Conservation (phyloP, 2,888 invertebrate species). For the Pseudococcus viburni region DNA sequence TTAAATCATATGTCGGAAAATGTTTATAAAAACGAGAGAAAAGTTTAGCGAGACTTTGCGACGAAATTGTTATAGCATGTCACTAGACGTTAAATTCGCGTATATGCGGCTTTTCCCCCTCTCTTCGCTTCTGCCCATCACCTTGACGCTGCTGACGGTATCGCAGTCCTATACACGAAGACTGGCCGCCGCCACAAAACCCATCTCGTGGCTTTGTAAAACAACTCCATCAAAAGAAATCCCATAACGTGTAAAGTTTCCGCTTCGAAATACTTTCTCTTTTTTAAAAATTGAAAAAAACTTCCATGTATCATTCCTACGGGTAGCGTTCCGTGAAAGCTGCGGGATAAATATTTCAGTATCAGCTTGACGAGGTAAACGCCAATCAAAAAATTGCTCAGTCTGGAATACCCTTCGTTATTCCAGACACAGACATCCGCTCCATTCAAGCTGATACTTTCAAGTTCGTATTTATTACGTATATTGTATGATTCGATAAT, state of each 20-base stretch:
- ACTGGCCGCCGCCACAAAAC: not conserved
- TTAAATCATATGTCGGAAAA: slow-evolving; percentile 7
- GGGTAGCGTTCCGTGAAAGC: slow-evolving; percentile 51
- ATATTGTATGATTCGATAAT: not conserved
- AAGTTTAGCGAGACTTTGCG: not conserved
- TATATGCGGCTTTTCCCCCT: not conserved
- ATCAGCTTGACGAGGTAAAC: not conserved
- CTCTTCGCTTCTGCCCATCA: not conserved
- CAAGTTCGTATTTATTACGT: not conserved
- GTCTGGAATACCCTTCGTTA: not conserved
- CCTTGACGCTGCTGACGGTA: not conserved
- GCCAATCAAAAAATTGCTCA: slow-evolving; percentile 13
- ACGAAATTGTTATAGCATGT: slow-evolving; percentile 8
- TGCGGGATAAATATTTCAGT: slow-evolving; percentile 31
- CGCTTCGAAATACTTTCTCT: slow-evolving; percentile 38
- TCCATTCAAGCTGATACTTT: not conserved
- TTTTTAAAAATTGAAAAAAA: slow-evolving; percentile 46
- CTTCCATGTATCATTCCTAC: slow-evolving; percentile 20
- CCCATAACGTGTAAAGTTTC: slow-evolving; percentile 26
- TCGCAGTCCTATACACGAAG: not conserved
- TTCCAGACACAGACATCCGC: not conserved
- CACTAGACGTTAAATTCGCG: not conserved
- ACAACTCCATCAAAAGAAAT: slow-evolving; percentile 44
- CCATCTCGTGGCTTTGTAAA: slow-evolving; percentile 12
- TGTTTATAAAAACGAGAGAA: not conserved